These are phyloP conservation scores for Oryctolagus cuniculus DNA, from an alignment of 2,113 vertebrate species.

Conservation along the genomic window DNA sequence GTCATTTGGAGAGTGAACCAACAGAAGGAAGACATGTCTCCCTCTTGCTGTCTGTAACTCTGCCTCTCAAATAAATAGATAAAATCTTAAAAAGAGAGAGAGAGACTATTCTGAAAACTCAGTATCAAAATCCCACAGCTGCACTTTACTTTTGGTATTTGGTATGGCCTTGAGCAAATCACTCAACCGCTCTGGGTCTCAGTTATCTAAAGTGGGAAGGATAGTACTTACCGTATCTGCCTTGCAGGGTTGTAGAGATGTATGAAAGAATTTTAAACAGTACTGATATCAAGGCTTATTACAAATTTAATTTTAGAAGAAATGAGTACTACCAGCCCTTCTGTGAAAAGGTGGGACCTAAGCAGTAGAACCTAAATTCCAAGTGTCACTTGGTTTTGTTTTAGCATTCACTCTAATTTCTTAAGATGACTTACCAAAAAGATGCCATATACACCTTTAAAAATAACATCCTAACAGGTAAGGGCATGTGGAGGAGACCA, in stretches of 20 bases:
- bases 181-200: not conserved
- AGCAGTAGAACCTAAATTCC: slow-evolving; percentile 10
- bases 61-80: too few species aligned
- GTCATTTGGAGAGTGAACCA: too few species aligned
- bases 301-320: slow-evolving; percentile 59
- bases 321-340: not conserved
- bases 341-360: slow-evolving; percentile 28
- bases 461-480: not conserved
- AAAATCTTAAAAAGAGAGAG: too few species aligned
- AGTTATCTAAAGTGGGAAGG: not conserved
- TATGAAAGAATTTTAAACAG: slow-evolving; percentile 28
- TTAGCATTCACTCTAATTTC: slow-evolving; percentile 8
- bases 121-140: not conserved
- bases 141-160: not conserved
- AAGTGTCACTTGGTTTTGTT: slow-evolving; percentile 8
- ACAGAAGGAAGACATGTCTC: too few species aligned
- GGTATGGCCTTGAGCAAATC: not conserved
- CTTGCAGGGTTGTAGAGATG: slow-evolving; percentile 1
- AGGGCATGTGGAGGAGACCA: not conserved
- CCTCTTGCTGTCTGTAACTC: too few species aligned
- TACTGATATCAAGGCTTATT: not conserved
- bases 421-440: slow-evolving; percentile 11
- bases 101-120: not conserved
- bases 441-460: not conserved
- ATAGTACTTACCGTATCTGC: not conserved